Conservation (phyloP, 1,140 invertebrate species). For the Argopecten irradians region DNA sequence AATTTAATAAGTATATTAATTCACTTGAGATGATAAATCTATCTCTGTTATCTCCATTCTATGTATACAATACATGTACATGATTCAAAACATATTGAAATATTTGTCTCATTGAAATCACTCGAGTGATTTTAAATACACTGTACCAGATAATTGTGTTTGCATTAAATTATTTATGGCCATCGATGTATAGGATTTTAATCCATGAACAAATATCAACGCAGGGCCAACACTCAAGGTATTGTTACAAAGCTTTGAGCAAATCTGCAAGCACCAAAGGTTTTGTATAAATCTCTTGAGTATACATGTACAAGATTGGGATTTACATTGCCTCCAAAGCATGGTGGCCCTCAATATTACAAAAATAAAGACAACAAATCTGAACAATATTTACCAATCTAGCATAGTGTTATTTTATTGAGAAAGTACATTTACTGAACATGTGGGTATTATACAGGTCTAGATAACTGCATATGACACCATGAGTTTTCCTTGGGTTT, state of each 20-base stretch:
- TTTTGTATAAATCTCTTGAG: conserved; percentile 13
- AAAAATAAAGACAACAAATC: not conserved
- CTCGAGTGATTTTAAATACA: conserved; percentile 5
- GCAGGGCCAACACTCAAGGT: not conserved
- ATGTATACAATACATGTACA: conserved; percentile 3
- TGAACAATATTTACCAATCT: too few species aligned
- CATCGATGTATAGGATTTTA: conserved; percentile 19
- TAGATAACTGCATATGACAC: not conserved
- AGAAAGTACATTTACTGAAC: not conserved
- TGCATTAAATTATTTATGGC: conserved; percentile 26
- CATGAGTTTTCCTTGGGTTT: not conserved
- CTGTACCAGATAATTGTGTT: conserved; percentile 9
- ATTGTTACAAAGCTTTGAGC: conserved; percentile 13
- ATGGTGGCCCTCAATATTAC: not conserved
- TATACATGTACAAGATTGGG: not conserved
- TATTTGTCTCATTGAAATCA: conserved; percentile 18
- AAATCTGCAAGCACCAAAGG: not conserved
- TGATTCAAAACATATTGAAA: not conserved
- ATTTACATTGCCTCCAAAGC: not conserved
- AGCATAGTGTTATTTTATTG: not conserved
- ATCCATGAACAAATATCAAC: conserved; percentile 18
- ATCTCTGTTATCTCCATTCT: not conserved
- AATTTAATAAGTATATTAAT: conserved; percentile 14
- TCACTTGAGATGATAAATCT: conserved; percentile 12
- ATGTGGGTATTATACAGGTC: not conserved